These are phyloP conservation scores for Discoglossus pictus DNA, from an alignment of 2,797 vertebrate genomes.

Conservation along the genomic window DNA sequence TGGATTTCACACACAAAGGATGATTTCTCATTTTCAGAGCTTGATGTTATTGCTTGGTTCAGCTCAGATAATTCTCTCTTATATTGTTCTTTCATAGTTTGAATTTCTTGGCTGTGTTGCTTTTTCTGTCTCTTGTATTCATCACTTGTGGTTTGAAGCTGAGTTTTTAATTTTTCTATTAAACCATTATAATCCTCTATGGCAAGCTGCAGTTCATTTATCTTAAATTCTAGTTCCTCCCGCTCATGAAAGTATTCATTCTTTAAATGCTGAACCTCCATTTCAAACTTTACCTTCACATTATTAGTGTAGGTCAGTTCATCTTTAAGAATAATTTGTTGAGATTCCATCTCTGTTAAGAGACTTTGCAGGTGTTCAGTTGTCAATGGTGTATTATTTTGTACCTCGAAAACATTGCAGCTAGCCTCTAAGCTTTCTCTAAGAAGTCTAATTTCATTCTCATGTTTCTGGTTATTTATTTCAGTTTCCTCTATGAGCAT, in stretches of 20 bases:
- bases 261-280: conserved; percentile 78
- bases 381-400: not conserved
- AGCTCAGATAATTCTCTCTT: conserved; percentile 67
- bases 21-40: conserved; percentile 68
- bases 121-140: conserved; percentile 52
- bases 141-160: conserved; percentile 63
- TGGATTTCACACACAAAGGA: conserved; percentile 67
- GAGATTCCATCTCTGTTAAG: conserved; percentile 83
- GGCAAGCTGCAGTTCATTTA: conserved; percentile 88
- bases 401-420: conserved; percentile 39
- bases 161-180: conserved; percentile 71
- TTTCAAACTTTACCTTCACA: conserved; percentile 86
- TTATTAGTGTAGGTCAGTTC: conserved; percentile 89
- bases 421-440: conserved; percentile 57
- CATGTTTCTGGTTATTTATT: conserved; percentile 65
- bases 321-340: conserved; percentile 87
- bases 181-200: conserved; percentile 75
- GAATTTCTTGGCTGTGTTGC: conserved; percentile 62
- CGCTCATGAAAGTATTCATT: conserved; percentile 88
- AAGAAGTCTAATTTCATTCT: conserved; percentile 62
- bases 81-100: conserved; percentile 64
- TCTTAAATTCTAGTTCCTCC: conserved; percentile 95
- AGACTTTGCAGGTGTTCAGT: conserved; percentile 64
- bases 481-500: conserved; percentile 71
- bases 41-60: conserved; percentile 62